These are phyloP conservation scores for Heliothis subflexa DNA, from an alignment of 1,140 invertebrate genomes.

Conservation along the genomic window DNA sequence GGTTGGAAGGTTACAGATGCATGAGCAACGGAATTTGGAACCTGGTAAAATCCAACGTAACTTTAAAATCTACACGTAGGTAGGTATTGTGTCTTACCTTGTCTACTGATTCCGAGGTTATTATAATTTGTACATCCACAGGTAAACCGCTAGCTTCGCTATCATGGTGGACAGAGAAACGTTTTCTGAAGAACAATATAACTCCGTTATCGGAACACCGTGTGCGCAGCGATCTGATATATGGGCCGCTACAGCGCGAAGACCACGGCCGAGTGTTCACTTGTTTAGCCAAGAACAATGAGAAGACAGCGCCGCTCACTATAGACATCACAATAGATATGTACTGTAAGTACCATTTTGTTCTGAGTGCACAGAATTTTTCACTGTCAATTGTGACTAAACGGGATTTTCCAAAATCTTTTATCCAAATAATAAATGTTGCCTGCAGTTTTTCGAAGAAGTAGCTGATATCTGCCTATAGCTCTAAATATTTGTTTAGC, in stretches of 20 bases:
- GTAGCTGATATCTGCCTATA: too few species aligned
- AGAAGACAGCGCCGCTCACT: conserved; percentile 66
- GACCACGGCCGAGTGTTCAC: conserved; percentile 75
- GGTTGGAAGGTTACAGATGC: too few species aligned
- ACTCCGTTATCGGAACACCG: conserved; percentile 75
- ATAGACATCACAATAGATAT: conserved; percentile 78
- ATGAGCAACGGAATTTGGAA: too few species aligned
- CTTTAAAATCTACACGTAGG: too few species aligned
- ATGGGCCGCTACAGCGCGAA: conserved; percentile 71
- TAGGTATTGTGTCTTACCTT: too few species aligned
- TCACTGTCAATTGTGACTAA: too few species aligned
- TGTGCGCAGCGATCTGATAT: conserved; percentile 72
- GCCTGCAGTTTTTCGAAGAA: too few species aligned
- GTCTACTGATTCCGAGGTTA: not conserved
- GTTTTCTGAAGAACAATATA: conserved; percentile 65
- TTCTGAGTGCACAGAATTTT: not conserved
- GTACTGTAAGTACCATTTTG: conserved; percentile 68
- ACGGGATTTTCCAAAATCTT: too few species aligned
- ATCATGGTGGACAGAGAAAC: conserved; percentile 71
- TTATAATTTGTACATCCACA: conserved; percentile 28
- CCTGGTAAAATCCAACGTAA: too few species aligned
- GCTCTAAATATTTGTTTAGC: too few species aligned
- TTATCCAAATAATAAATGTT: too few species aligned
- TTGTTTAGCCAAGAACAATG: conserved; percentile 75
- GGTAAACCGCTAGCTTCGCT: conserved; percentile 72